These are phyloP conservation scores for Vulpes vulpes DNA, from an alignment of 2,113 vertebrate genomes.

Conservation along the genomic window DNA sequence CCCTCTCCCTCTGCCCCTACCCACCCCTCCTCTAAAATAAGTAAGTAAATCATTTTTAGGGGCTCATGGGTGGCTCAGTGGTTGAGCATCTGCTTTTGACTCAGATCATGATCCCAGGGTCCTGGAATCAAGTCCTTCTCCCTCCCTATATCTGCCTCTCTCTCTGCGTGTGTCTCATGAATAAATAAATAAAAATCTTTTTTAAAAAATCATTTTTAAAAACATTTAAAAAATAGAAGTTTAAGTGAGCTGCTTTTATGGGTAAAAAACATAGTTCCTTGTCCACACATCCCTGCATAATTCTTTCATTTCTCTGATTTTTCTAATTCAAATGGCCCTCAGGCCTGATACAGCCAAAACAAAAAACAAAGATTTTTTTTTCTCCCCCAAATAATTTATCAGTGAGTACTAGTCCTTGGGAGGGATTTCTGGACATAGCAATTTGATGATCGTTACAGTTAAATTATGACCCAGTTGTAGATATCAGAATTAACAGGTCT, in stretches of 20 bases:
- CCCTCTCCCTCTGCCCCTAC: neutral
- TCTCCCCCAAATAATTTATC: neutral
- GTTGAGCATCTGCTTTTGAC: too few relatives aligned
- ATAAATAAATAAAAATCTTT: neutral
- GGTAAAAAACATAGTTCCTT: neutral
- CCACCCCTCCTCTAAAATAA: too few relatives aligned
- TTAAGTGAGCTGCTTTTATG: neutral
- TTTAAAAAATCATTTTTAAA: neutral
- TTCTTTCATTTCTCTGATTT: constrained; percentile 47
- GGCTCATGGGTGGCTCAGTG: too few relatives aligned
- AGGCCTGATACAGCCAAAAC: neutral
- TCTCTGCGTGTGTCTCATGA: neutral
- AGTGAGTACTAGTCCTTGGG: neutral
- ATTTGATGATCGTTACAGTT: neutral
- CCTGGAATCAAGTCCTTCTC: too few relatives aligned
- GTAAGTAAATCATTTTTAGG: too few relatives aligned
- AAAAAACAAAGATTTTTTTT: neutral
- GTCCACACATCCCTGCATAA: neutral
- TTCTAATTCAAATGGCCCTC: neutral
- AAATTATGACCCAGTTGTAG: neutral
- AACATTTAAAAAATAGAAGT: neutral
- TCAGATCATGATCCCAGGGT: too few relatives aligned
- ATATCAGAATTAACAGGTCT: constrained; percentile 23
- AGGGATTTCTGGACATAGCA: neutral
- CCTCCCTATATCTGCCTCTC: neutral